Evolutionary conservation across 2,113 vertebrate species (phyloP).

Genomic region (Lonchura striata): DNA sequence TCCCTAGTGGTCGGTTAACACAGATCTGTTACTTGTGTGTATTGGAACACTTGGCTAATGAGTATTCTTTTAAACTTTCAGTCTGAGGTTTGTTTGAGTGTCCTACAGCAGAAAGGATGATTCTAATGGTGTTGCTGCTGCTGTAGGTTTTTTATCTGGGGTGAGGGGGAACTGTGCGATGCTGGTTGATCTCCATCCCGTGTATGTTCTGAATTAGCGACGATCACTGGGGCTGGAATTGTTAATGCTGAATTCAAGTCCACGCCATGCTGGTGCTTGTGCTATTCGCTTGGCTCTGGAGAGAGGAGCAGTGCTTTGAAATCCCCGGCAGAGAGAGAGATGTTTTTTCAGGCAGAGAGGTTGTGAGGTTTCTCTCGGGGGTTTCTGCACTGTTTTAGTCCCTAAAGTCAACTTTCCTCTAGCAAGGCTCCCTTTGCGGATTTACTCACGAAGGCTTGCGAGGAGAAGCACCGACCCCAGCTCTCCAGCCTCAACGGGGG

Average conservation of each 20-base stretch:
- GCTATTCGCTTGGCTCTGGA: not conserved
- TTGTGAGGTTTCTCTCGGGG: not conserved
- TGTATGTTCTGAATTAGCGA: not conserved
- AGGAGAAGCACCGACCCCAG: conserved; percentile 14
- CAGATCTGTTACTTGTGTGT: not conserved
- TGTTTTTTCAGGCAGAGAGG: not conserved
- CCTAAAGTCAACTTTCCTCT: not conserved
- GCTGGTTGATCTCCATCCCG: not conserved
- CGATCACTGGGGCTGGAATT: not conserved
- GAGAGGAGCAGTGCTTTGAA: conserved; percentile 13
- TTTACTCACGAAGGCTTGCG: not conserved
- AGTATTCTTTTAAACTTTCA: conserved; percentile 20
- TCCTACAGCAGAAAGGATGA: not conserved
- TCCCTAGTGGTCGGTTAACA: conserved; percentile 39
- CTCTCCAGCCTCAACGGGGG: conserved; percentile 55
- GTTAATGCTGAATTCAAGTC: not conserved
- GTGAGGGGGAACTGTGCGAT: not conserved
- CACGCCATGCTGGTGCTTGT: not conserved
- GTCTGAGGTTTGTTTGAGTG: conserved; percentile 17
- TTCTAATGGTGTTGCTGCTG: not conserved
- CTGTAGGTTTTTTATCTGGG: not conserved
- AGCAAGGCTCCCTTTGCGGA: not conserved
- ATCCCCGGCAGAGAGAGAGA: not conserved
- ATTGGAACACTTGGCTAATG: not conserved
- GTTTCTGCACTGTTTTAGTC: not conserved